Conservation (phyloP, 1,140 invertebrate genomes). For the Vanessa atalanta region DNA sequence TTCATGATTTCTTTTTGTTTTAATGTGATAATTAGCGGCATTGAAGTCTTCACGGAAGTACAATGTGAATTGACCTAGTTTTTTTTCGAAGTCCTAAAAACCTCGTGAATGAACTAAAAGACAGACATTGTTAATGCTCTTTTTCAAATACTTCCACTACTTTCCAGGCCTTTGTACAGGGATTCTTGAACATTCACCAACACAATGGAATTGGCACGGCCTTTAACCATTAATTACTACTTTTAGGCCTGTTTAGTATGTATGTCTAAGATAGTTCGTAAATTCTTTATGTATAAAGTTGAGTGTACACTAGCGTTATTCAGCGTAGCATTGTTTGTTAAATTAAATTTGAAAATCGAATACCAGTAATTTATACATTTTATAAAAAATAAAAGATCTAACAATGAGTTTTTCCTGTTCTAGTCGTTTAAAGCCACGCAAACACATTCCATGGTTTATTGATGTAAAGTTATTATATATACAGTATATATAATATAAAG, state of each 20-base stretch:
- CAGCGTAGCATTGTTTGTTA: neutral
- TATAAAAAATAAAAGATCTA: too few relatives aligned
- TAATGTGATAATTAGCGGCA: neutral
- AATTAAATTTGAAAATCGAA: neutral
- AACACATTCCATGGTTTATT: too few relatives aligned
- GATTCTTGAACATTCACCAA: slow-evolving; percentile 36
- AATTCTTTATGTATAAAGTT: neutral
- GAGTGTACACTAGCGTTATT: neutral
- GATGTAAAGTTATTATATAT: too few relatives aligned
- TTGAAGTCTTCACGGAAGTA: slow-evolving; percentile 3
- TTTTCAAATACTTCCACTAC: slow-evolving; percentile 39
- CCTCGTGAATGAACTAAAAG: slow-evolving; percentile 32
- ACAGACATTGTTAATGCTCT: slow-evolving; percentile 41
- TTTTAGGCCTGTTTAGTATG: slow-evolving; percentile 31
- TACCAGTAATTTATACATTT: too few relatives aligned
- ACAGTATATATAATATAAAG: too few relatives aligned
- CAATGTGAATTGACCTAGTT: slow-evolving; percentile 37
- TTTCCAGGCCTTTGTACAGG: slow-evolving; percentile 36
- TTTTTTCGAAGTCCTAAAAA: slow-evolving; percentile 20
- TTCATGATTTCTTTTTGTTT: neutral
- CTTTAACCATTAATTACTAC: slow-evolving; percentile 39
- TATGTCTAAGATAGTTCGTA: slow-evolving; percentile 8
- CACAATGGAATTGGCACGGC: slow-evolving; percentile 40
- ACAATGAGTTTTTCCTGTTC: too few relatives aligned
- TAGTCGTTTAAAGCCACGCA: too few relatives aligned